Conservation (phyloP, 30 jellyfish, hydroid and myxozoan genomes). For the Aurelia aurita complex sp. Pacific region DNA sequence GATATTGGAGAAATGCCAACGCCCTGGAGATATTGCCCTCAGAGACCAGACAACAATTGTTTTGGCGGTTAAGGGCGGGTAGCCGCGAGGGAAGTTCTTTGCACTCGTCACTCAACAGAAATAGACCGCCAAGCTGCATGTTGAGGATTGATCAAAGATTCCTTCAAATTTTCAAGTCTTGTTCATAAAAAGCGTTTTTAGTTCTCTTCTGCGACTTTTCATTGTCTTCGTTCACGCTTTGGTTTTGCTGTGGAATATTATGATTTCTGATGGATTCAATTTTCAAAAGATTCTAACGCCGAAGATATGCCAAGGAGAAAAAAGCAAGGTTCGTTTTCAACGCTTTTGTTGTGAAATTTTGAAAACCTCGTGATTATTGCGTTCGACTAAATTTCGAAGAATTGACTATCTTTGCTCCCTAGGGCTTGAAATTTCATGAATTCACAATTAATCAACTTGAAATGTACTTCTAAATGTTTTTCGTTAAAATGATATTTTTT, state of each 20-base stretch:
- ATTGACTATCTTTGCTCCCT: conserved; percentile 6
- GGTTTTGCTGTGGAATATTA: conserved; percentile 12
- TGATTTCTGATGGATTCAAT: conserved; percentile 49
- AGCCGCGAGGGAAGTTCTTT: conserved; percentile 38
- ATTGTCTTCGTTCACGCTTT: not conserved
- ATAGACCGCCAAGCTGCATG: conserved; percentile 59
- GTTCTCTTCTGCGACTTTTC: conserved; percentile 15
- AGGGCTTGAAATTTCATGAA: conserved; percentile 10
- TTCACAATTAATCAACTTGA: too few relatives aligned
- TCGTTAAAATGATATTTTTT: too few relatives aligned
- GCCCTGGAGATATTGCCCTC: not conserved
- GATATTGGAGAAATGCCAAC: not conserved
- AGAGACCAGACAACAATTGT: not conserved
- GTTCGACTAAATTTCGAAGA: not conserved
- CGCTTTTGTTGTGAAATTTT: conserved; percentile 38
- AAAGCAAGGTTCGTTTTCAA: conserved; percentile 64
- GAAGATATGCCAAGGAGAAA: conserved; percentile 71
- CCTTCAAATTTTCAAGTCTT: conserved; percentile 42
- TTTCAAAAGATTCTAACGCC: not conserved
- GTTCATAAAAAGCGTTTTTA: not conserved
- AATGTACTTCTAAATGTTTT: too few relatives aligned
- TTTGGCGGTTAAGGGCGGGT: conserved; percentile 27
- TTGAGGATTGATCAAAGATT: conserved; percentile 39
- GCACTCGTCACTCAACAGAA: conserved; percentile 69
- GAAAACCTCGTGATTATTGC: conserved; percentile 61